phyloP scores from a whole-genome alignment of 2,113 vertebrate genomes.

The Pseudopipra pipra region DNA sequence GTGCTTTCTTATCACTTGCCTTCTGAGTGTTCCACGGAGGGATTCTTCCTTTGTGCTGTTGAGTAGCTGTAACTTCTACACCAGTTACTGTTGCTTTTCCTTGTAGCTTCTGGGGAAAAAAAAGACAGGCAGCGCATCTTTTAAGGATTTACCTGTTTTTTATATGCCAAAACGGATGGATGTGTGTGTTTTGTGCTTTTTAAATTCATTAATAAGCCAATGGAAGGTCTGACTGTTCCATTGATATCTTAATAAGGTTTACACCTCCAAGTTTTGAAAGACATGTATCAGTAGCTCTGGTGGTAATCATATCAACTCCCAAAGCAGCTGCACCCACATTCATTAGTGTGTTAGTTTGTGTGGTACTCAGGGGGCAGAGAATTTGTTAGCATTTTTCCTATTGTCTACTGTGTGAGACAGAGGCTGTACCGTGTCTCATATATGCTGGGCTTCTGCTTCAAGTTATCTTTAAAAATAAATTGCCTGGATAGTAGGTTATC shows the following conservation, averaged over 20 bases:
- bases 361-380: neutral
- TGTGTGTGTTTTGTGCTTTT: neutral
- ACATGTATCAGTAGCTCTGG: neutral
- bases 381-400: neutral
- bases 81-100: neutral
- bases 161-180: neutral
- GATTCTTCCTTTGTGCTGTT: neutral
- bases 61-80: neutral
- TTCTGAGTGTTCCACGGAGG: neutral
- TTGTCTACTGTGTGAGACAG: neutral
- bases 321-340: neutral
- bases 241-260: neutral
- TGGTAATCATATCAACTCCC: neutral
- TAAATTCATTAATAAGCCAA: neutral
- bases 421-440: neutral
- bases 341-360: neutral
- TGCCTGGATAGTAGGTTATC: neutral
- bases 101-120: neutral
- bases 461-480: conserved; percentile 25
- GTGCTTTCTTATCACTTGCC: neutral
- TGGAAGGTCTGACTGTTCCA: neutral
- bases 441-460: neutral
- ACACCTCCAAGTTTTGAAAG: neutral
- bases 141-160: neutral
- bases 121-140: neutral